phyloP scores from a whole-genome alignment of 2,888 invertebrate genomes.

The Doris montereyensis region DNA sequence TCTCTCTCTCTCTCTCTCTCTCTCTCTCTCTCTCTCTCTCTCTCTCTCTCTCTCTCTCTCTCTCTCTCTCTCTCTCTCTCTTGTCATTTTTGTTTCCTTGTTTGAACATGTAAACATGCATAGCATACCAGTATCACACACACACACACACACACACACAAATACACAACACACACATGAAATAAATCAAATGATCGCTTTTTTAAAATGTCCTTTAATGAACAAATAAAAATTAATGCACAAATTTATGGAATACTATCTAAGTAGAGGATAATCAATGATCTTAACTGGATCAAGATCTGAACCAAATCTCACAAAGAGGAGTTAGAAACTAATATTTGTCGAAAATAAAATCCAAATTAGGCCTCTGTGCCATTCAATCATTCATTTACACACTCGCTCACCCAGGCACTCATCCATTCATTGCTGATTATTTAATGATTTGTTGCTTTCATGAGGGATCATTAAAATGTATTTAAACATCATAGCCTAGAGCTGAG shows the following conservation, averaged over 20 bases:
- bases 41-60: neutral
- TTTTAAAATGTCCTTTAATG: neutral
- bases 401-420: neutral
- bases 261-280: too few species aligned
- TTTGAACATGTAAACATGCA: neutral
- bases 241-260: too few species aligned
- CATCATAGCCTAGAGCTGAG: neutral
- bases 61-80: neutral
- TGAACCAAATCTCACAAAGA: neutral
- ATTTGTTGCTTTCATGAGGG: neutral
- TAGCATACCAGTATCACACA: neutral
- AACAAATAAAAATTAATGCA: neutral
- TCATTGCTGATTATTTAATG: neutral
- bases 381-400: neutral
- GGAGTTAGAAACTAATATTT: neutral
- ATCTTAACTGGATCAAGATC: neutral
- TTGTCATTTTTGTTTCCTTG: too few species aligned
- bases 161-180: neutral
- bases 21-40: constrained; percentile 30
- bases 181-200: neutral
- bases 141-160: neutral
- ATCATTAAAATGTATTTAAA: neutral
- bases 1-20: neutral
- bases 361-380: neutral
- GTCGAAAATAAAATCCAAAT: neutral